Conservation (phyloP, 2,888 invertebrate species). For the Drosophila phalerata region DNA sequence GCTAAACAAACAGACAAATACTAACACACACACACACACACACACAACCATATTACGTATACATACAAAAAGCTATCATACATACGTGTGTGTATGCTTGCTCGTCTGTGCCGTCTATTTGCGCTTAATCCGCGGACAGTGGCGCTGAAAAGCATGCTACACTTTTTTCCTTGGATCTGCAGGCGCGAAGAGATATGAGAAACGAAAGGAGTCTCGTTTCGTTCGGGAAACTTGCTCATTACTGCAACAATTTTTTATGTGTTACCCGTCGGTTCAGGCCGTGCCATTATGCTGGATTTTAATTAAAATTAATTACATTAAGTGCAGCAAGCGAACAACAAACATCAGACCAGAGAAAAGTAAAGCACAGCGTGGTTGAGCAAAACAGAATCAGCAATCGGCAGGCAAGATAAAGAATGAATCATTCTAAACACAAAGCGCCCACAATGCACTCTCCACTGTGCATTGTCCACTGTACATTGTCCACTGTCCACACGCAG, state of each 20-base stretch:
- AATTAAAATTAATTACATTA: slow-evolving; percentile 85
- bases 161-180: slow-evolving; percentile 49
- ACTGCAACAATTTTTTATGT: slow-evolving; percentile 67
- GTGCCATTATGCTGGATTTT: slow-evolving; percentile 82
- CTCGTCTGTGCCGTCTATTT: slow-evolving; percentile 71
- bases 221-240: slow-evolving; percentile 71
- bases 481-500: slow-evolving; percentile 11
- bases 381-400: slow-evolving; percentile 55
- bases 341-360: slow-evolving; percentile 34
- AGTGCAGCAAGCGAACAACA: slow-evolving; percentile 80
- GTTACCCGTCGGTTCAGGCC: slow-evolving; percentile 33
- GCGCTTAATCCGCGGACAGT: slow-evolving; percentile 71
- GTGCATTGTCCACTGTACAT: slow-evolving; percentile 1
- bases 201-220: slow-evolving; percentile 26
- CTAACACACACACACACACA: slow-evolving; percentile 20
- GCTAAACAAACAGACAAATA: slow-evolving; percentile 64
- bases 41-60: slow-evolving; percentile 11
- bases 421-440: slow-evolving; percentile 47
- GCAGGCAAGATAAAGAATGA: slow-evolving; percentile 36
- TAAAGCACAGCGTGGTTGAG: slow-evolving; percentile 17
- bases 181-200: slow-evolving; percentile 73
- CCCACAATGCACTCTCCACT: slow-evolving; percentile 27
- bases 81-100: slow-evolving; percentile 10
- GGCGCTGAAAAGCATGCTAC: slow-evolving; percentile 64
- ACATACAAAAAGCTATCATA: slow-evolving; percentile 10